Evolutionary conservation across 2,113 vertebrate genomes (phyloP).

Genomic region (Hoplias malabaricus): DNA sequence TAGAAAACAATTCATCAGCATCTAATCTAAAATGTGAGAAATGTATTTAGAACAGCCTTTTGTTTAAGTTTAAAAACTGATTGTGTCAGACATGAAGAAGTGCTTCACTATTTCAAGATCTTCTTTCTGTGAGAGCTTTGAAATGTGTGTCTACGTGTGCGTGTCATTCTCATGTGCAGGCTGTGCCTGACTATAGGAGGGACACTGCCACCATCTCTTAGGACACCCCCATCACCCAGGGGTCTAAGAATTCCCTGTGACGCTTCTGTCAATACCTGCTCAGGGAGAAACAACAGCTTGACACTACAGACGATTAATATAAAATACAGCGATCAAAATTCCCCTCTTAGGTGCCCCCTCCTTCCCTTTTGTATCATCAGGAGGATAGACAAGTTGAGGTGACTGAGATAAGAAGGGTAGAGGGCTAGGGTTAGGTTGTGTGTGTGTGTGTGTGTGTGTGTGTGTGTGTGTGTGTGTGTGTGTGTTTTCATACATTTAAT

Average conservation of each 20-base stretch:
- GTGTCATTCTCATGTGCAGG: not conserved
- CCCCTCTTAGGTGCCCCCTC: not conserved
- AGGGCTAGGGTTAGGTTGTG: not conserved
- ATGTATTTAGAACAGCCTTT: not conserved
- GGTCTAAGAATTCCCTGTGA: constrained; percentile 27
- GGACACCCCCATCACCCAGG: constrained; percentile 5
- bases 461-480: too few species aligned
- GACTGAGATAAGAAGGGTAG: not conserved
- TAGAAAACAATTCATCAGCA: not conserved
- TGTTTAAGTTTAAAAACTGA: not conserved
- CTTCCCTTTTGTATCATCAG: not conserved
- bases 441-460: constrained; percentile 23
- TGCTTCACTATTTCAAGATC: not conserved
- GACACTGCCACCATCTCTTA: not conserved
- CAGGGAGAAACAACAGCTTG: constrained; percentile 9
- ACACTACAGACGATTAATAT: constrained; percentile 34
- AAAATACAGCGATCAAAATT: not conserved
- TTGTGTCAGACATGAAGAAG: not conserved
- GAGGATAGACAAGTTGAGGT: not conserved
- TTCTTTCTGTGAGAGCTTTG: not conserved
- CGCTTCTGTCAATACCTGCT: constrained; percentile 38
- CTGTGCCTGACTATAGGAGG: not conserved
- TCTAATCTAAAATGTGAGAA: constrained; percentile 16
- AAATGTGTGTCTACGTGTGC: not conserved
- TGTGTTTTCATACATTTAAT: too few species aligned